Conservation (phyloP, 2,113 vertebrate genomes). For the Elaphurus davidianus region DNA sequence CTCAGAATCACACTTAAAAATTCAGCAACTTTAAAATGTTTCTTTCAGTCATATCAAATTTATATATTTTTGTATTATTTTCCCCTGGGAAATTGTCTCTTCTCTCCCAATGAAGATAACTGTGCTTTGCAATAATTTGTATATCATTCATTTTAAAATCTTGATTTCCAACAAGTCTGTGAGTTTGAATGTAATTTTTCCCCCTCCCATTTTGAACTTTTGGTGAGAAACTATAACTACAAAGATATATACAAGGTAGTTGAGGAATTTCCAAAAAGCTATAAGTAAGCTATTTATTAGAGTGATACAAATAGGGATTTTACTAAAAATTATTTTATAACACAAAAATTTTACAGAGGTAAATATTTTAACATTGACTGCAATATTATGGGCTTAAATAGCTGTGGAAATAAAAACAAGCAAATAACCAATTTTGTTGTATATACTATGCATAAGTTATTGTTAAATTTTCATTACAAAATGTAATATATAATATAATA, state of each 20-base stretch:
- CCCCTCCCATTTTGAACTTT: not conserved
- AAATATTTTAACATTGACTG: not conserved
- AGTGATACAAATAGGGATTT: not conserved
- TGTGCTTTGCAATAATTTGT: conserved; percentile 14
- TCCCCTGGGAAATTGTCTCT: not conserved
- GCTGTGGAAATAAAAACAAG: not conserved
- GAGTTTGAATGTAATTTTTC: not conserved
- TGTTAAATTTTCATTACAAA: not conserved
- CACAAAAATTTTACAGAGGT: not conserved
- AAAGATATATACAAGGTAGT: not conserved
- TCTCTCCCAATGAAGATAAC: not conserved
- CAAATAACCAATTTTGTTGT: not conserved
- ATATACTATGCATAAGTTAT: not conserved
- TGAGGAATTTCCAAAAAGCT: not conserved
- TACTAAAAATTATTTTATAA: conserved; percentile 18
- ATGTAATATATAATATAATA: not conserved
- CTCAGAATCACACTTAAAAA: conserved; percentile 10
- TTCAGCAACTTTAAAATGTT: not conserved
- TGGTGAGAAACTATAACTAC: not conserved
- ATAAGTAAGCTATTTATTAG: not conserved
- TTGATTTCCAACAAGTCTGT: not conserved
- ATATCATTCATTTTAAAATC: not conserved
- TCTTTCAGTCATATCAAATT: not conserved
- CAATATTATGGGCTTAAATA: not conserved
- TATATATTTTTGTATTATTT: conserved; percentile 4